These are phyloP conservation scores for Coranthus polyacanthus DNA, from an alignment of 2,797 vertebrate species.

Conservation along the genomic window DNA sequence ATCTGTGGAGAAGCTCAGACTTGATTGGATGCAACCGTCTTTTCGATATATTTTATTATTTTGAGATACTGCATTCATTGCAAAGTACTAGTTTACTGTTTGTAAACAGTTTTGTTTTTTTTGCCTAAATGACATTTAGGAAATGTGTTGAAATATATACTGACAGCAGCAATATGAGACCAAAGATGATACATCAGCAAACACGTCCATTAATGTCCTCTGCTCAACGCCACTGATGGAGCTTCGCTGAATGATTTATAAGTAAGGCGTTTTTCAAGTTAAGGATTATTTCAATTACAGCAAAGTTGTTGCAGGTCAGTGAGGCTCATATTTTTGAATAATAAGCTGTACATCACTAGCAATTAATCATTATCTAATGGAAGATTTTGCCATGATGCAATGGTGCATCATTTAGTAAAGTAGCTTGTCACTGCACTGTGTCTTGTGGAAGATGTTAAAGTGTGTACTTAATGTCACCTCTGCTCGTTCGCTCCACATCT, in stretches of 20 bases:
- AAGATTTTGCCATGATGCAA: background rate
- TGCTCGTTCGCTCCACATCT: no score
- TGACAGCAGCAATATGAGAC: background rate
- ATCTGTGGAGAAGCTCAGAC: constrained; percentile 49
- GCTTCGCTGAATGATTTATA: constrained; percentile 54
- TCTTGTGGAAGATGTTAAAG: background rate
- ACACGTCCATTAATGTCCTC: constrained; percentile 7
- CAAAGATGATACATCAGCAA: constrained; percentile 14
- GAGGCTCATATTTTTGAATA: constrained; percentile 13
- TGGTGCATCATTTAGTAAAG: background rate
- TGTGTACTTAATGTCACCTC: background rate
- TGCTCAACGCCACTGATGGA: constrained; percentile 29
- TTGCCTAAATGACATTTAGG: background rate
- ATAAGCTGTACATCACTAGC: background rate
- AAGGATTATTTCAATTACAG: constrained; percentile 17
- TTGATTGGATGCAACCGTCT: constrained; percentile 47
- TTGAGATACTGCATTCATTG: constrained; percentile 24
- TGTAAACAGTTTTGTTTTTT: background rate
- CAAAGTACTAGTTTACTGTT: no score
- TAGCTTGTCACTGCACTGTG: background rate
- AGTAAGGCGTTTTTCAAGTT: constrained; percentile 50
- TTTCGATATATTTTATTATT: constrained; percentile 51
- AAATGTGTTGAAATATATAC: background rate
- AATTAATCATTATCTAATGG: constrained; percentile 5
- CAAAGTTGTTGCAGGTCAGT: constrained; percentile 15